Evolutionary conservation across 2,797 vertebrate genomes (phyloP).

Genomic region (Pseudochirops cupreus): DNA sequence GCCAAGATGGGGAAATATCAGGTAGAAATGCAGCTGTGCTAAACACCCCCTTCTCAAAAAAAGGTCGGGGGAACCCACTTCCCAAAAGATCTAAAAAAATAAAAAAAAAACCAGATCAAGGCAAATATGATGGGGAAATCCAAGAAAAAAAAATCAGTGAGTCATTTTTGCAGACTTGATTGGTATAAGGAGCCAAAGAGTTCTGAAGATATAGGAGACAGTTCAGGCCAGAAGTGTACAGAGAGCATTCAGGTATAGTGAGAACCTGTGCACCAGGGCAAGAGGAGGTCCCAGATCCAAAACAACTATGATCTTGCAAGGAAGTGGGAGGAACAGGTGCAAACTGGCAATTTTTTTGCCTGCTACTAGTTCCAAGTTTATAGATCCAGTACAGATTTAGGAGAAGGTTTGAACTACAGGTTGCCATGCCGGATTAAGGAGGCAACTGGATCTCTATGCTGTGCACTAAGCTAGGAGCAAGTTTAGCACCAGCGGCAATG

Average conservation of each 20-base stretch:
- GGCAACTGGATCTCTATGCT: neutral
- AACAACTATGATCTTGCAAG: neutral
- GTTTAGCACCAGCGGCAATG: neutral
- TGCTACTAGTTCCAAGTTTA: neutral
- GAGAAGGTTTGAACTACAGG: neutral
- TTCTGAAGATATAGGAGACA: neutral
- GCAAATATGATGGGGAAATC: neutral
- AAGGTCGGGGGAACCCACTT: neutral
- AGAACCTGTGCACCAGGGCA: neutral
- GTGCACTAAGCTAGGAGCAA: neutral
- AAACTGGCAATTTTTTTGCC: neutral
- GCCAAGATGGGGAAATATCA: neutral
- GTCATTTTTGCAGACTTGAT: neutral
- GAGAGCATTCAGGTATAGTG: neutral
- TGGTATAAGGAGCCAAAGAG: neutral
- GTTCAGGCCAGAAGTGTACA: neutral
- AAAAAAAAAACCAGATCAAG: neutral
- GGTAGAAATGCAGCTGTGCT: neutral
- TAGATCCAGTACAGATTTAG: neutral
- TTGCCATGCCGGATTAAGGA: neutral
- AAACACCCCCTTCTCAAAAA: neutral
- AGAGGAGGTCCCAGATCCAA: neutral
- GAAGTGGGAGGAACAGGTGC: neutral
- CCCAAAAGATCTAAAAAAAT: neutral
- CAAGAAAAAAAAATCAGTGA: neutral